Evolutionary conservation across 23 tunicate genomes (phyloP), one percentile per base, ranked within the genome.

Genomic region (Halocynthia roretzi): DNA sequence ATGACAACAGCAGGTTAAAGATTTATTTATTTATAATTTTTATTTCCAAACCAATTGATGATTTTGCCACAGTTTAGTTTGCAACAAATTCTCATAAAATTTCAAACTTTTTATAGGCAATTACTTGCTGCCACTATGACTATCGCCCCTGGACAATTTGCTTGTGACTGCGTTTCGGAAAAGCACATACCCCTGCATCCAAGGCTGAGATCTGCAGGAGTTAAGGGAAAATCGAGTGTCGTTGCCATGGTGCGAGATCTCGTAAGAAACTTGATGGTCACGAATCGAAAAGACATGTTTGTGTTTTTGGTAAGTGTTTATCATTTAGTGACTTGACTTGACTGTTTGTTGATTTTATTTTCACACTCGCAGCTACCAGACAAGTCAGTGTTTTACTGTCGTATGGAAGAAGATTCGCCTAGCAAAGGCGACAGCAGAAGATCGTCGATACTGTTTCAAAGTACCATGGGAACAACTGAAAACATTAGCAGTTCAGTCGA

Each of bases 271-370:
- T 82, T 86, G 50, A 75, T 71, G 54, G 92, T 92, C 7, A 74
- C 70, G 23, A 92, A 92, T 56, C 92, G 84, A 72, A 82, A 86
- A 72, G 69, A 92, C 69, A 92, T 92, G 98, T 92, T 85, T 73
- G 98, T 92, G 15, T 92, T 79, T 67, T 79, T 72, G 60, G 81
- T 88, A 63, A 70, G 72, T 48, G 83, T 31, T 31, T 31, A 31
- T 31, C 4, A 4, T 31, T 31, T 31, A 31, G 44, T 31, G 44
- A 0, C 2, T 31, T 31, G 1, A 0, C 44, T 31, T 31, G 44
- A 4, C 44, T 31, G 71, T 17, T 1, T 18, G 2, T 18, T 67
- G 23, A n/a, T 50, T 70, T 5, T 74, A 17, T 8, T 54, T 54
- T 19, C 2, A 9, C 5, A 8, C 31, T 10, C 19, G 2, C 63